Conservation (phyloP, 2,113 vertebrate genomes). For the Labeo catla region DNA sequence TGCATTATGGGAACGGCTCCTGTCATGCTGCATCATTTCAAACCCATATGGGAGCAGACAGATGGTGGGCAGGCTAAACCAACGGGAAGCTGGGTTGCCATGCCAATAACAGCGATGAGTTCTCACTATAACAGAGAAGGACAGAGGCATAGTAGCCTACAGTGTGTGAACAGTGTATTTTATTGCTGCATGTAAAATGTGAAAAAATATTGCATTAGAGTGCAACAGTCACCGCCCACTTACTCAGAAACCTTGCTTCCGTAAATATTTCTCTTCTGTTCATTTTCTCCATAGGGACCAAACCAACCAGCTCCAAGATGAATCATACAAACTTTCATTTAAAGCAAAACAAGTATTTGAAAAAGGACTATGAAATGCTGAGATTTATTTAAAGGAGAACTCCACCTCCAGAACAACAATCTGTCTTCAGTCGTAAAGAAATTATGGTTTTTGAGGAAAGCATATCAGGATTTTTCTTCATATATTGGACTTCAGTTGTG, state of each 20-base stretch:
- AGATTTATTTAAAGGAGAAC: too few species aligned
- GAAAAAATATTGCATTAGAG: neutral
- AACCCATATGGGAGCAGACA: slow-evolving; percentile 62
- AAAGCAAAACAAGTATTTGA: neutral
- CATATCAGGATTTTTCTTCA: too few species aligned
- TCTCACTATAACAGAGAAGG: slow-evolving; percentile 23
- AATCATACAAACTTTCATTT: neutral
- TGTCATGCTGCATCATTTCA: slow-evolving; percentile 69
- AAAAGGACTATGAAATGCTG: neutral
- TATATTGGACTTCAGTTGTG: too few species aligned
- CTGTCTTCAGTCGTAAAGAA: too few species aligned
- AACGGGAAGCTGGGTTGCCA: slow-evolving; percentile 47
- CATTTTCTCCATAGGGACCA: neutral
- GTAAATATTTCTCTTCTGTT: neutral
- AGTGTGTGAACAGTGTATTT: neutral
- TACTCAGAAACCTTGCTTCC: neutral
- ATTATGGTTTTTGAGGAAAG: too few species aligned
- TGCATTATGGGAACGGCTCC: slow-evolving; percentile 62
- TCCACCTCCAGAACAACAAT: too few species aligned
- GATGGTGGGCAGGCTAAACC: slow-evolving; percentile 62
- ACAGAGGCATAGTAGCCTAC: slow-evolving; percentile 10
- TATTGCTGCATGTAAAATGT: slow-evolving; percentile 1
- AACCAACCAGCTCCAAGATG: neutral
- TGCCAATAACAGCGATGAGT: slow-evolving; percentile 45
- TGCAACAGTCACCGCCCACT: neutral